Evolutionary conservation across 2,113 vertebrate genomes (phyloP).

Genomic region (Oncorhynchus keta): DNA sequence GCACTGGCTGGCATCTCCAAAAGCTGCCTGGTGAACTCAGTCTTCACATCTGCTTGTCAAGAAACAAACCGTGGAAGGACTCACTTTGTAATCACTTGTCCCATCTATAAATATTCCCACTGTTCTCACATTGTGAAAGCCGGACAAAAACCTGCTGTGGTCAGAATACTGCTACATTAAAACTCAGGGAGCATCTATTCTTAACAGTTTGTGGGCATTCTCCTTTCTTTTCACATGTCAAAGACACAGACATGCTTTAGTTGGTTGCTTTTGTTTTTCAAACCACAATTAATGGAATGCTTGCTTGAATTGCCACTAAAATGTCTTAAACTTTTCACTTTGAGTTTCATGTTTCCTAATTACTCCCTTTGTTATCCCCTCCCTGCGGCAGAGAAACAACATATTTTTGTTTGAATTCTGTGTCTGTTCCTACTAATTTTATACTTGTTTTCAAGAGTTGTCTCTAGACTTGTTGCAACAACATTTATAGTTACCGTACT

Average conservation of each 20-base stretch:
- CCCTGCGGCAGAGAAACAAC: neutral
- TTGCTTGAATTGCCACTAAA: neutral
- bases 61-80: neutral
- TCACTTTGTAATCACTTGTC: neutral
- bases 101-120: neutral
- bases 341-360: neutral
- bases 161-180: neutral
- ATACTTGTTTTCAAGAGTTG: neutral
- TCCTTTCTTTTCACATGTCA: neutral
- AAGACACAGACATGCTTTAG: neutral
- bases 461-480: too few species aligned
- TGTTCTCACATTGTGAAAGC: neutral
- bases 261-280: neutral
- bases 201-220: neutral
- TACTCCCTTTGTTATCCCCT: neutral
- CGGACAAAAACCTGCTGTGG: neutral
- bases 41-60: neutral
- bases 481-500: too few species aligned
- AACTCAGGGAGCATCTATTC: neutral
- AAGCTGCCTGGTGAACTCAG: neutral
- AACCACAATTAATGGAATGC: conserved; percentile 2
- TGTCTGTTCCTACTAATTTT: neutral
- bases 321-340: neutral
- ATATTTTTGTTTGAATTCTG: neutral
- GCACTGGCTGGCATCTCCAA: neutral